phyloP scores from a whole-genome alignment of 2,797 vertebrate genomes.

The Xiphophorus birchmanni region DNA sequence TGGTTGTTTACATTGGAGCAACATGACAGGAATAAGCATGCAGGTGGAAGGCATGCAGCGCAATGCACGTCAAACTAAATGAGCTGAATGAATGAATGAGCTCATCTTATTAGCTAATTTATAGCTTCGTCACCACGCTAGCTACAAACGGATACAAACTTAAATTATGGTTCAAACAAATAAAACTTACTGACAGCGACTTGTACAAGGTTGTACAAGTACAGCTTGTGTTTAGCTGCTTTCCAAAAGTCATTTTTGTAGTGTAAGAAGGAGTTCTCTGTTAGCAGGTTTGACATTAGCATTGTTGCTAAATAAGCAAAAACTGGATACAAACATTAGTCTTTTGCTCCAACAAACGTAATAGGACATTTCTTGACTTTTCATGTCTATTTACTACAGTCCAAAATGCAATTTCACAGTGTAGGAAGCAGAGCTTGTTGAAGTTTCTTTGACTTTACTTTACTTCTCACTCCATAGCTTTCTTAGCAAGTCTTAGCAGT shows the following conservation, averaged over 20 bases:
- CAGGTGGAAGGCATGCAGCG: not conserved
- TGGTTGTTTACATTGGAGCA: constrained; percentile 8
- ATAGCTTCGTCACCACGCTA: not conserved
- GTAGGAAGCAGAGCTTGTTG: not conserved
- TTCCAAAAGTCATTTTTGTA: not conserved
- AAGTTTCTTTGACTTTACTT: not conserved
- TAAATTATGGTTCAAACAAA: not conserved
- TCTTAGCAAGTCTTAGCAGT: not conserved
- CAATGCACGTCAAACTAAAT: not conserved
- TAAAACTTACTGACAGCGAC: not conserved
- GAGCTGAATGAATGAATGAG: too few relatives aligned
- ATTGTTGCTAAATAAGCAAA: not conserved
- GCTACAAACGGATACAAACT: not conserved
- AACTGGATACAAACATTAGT: not conserved
- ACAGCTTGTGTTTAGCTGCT: not conserved
- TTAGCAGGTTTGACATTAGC: not conserved
- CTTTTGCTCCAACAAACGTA: not conserved
- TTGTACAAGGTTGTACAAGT: not conserved
- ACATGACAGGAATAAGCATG: not conserved
- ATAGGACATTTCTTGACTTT: not conserved
- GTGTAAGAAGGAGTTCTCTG: not conserved
- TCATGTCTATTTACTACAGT: not conserved
- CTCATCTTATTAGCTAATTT: not conserved
- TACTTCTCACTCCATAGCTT: not conserved
- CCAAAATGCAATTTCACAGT: not conserved